Base-by-base conservation (phyloP, 2,113 vertebrate species). In the Stegastes partitus region DNA sequence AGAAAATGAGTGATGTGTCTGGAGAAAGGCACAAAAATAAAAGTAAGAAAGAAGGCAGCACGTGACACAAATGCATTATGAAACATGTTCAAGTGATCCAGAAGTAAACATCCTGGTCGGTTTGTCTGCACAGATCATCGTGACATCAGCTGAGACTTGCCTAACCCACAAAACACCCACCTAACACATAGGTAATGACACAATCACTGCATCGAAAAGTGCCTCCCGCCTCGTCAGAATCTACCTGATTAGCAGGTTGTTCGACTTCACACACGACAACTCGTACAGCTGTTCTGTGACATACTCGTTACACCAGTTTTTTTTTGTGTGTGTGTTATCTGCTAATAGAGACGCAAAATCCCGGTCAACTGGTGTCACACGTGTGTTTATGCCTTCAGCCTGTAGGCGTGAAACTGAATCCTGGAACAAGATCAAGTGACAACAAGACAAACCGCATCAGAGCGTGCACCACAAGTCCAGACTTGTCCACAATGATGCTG, bases 241-340 rank as follows among this genome's bases (percentile, higher is more conserved):
- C 22, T 15, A 84, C 85, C 62, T 67, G 89, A 83, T 56, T 28
- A 84, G 37, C 85, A 66, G 68, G 87, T 86, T 88, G 68, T 59
- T 74, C 69, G 31, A 64, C 54, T 54, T 69, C n/a, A 64, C 34
- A 18, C 69, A 37, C 3, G 19, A 65, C 44, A 65, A 66, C 28
- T 68, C 59, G 71, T 77, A 65, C 86, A 82, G 74, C 80, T 81
- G 82, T 84, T 71, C 26, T 12, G 3, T 11, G 56, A 42, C 54
- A 50, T 1, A 50, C 55, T 70, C 39, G 77, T 23, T 49, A 44
- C 47, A 68, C 59, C 49, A 31, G 64, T 79, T 78, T 9, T 19
- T 47, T 7, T 49, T n/a, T 45, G 42, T 57, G 57, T 47, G n/a
- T n/a, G 28, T 25, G 54, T 44, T 21, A 31, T 23, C 61, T 0